These are phyloP conservation scores for Lemur catta DNA, from an alignment of 2,797 vertebrate genomes.

Conservation along the genomic window DNA sequence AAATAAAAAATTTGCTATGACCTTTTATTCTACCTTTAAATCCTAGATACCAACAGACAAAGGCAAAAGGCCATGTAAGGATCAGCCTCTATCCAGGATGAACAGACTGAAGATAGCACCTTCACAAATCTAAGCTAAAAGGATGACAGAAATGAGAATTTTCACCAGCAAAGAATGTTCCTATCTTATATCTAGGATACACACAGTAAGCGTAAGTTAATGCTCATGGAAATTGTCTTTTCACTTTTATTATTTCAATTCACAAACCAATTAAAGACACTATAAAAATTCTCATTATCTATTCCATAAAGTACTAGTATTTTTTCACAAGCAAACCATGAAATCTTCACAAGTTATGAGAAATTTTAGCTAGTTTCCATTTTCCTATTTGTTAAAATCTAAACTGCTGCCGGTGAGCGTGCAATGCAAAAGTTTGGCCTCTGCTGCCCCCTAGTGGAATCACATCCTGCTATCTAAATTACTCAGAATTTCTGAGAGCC, in stretches of 20 bases:
- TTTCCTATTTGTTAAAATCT: not conserved
- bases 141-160: constrained; percentile 4
- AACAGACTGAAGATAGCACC: not conserved
- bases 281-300: not conserved
- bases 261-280: constrained; percentile 43
- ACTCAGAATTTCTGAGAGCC: not conserved
- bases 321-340: constrained; percentile 32
- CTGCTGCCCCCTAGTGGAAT: constrained; percentile 85
- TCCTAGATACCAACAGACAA: not conserved
- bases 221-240: constrained; percentile 19
- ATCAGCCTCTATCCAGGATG: not conserved
- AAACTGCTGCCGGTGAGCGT: not conserved
- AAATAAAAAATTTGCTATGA: not conserved
- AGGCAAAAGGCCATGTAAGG: not conserved
- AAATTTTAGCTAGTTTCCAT: constrained; percentile 45
- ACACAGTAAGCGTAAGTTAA: constrained; percentile 7
- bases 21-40: not conserved
- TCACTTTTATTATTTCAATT: constrained; percentile 52
- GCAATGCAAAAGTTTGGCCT: constrained; percentile 66
- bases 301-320: constrained; percentile 9
- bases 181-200: not conserved
- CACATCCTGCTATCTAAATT: constrained; percentile 36
- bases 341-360: constrained; percentile 45
- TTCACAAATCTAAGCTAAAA: not conserved
- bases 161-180: not conserved